A percentile compares a stretch with the other conserved stretches of the same genome.
phyloP scores from a whole-genome alignment of 2,797 vertebrate genomes.

The Delichon dasypus region DNA sequence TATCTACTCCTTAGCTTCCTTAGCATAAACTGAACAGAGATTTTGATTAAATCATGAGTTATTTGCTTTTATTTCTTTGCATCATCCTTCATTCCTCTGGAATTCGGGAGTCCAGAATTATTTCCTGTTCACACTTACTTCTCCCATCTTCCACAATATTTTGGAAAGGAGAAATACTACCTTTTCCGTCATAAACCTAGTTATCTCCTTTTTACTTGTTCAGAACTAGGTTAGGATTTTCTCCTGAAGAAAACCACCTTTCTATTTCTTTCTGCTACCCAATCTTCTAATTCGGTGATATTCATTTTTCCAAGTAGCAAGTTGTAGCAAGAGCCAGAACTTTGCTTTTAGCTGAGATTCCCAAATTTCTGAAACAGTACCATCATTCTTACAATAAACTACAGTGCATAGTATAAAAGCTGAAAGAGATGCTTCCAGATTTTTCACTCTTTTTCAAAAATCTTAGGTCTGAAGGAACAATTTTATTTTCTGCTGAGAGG shows the following conservation, averaged over 20 bases:
- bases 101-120: not conserved
- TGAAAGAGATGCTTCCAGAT: not conserved
- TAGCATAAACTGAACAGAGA: not conserved
- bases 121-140: not conserved
- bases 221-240: not conserved
- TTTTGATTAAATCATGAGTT: not conserved
- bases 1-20: not conserved
- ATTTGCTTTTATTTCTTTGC: not conserved
- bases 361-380: not conserved
- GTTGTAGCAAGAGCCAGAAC: not conserved
- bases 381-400: not conserved
- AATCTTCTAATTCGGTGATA: not conserved
- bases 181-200: not conserved
- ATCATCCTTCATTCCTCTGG: not conserved
- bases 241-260: not conserved
- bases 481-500: not conserved
- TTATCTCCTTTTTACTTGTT: not conserved
- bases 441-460: not conserved
- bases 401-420: rapidly evolving
- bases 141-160: not conserved
- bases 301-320: not conserved
- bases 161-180: not conserved
- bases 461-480: not conserved
- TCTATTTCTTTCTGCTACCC: not conserved
- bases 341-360: not conserved